phyloP scores from a whole-genome alignment of 2,888 invertebrate genomes.

The Gisinianus flammeolus region DNA sequence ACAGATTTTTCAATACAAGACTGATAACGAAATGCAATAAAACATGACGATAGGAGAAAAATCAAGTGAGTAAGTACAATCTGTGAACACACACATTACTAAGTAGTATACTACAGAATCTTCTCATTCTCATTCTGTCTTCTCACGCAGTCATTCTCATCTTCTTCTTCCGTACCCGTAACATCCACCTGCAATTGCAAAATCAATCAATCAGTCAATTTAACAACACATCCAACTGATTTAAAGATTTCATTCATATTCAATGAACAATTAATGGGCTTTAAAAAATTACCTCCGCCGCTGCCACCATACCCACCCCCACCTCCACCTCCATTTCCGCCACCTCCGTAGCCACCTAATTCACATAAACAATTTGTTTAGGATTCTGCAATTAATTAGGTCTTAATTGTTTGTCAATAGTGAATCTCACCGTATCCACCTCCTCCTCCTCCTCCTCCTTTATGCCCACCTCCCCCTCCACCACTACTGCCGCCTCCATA shows the following conservation, averaged over 20 bases:
- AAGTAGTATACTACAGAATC: background rate
- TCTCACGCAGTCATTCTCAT: background rate
- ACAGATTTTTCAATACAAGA: no score
- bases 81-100: background rate
- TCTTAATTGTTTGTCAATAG: no score
- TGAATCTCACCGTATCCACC: constrained; percentile 6
- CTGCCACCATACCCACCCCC: constrained; percentile 12
- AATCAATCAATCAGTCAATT: no score
- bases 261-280: no score
- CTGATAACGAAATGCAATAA: no score
- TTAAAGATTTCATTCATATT: no score
- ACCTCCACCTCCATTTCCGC: constrained; percentile 18
- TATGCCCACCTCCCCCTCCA: constrained; percentile 1
- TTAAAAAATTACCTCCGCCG: no score
- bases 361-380: background rate
- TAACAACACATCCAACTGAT: no score
- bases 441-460: background rate
- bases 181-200: no score
- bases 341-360: constrained; percentile 12
- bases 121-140: background rate
- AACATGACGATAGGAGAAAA: no score
- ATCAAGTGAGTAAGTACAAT: no score
- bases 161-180: constrained; percentile 12
- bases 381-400: no score
- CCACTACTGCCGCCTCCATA: constrained; percentile 12